A percentile compares a stretch with the other conserved stretches of the same genome.
phyloP scores from a whole-genome alignment of 2,797 vertebrate genomes.

The Chloroceryle amazona region DNA sequence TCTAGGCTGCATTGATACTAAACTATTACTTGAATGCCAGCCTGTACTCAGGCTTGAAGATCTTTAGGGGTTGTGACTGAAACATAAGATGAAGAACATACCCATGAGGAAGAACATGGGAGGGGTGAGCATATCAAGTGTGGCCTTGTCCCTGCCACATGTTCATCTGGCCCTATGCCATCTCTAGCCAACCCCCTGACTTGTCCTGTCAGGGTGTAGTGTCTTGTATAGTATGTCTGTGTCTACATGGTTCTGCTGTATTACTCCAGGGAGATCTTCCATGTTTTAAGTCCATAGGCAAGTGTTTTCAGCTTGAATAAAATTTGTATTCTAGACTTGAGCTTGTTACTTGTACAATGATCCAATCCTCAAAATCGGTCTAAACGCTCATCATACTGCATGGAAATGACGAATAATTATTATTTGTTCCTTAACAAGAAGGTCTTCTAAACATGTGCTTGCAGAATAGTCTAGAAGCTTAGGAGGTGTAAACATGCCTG shows the following conservation, averaged over 20 bases:
- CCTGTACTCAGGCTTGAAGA: neutral
- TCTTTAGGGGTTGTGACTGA: neutral
- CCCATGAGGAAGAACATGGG: neutral
- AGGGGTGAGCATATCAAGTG: neutral
- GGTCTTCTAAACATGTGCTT: neutral
- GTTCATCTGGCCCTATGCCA: neutral
- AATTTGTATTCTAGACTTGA: neutral
- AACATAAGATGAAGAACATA: neutral
- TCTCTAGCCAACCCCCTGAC: neutral
- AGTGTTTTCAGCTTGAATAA: neutral
- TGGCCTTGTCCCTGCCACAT: neutral
- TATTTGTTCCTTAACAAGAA: neutral
- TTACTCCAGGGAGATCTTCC: neutral
- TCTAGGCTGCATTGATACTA: neutral
- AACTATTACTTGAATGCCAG: neutral
- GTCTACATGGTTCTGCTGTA: neutral
- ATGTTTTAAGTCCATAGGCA: neutral
- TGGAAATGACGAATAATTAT: neutral
- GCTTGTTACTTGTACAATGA: neutral
- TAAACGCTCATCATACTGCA: neutral
- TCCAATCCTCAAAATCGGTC: accelerated
- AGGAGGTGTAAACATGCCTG: neutral
- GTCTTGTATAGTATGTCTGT: neutral
- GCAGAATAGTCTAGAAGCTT: neutral
- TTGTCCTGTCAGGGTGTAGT: neutral